Evolutionary conservation across 2,888 invertebrate species (phyloP).

Genomic region (Oxycera nigricornis): DNA sequence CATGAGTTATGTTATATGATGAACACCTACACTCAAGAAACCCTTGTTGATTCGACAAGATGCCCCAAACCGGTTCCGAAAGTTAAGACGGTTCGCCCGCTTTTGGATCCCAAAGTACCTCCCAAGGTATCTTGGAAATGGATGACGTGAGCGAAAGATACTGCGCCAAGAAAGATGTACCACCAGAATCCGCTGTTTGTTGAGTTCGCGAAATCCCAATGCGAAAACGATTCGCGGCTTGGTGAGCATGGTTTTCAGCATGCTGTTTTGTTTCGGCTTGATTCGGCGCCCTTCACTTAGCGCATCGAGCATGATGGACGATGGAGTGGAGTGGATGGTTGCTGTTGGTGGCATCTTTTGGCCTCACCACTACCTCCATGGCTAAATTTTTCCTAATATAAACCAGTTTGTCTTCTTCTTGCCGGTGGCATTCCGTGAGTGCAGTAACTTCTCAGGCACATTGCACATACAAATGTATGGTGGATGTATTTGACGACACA

Average conservation of each 20-base stretch:
- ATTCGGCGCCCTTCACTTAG: background rate
- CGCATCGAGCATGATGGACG: background rate
- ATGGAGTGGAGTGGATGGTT: background rate
- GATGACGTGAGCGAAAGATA: background rate
- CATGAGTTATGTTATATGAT: background rate
- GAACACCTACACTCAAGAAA: background rate
- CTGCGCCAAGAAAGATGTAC: background rate
- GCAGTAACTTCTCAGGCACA: background rate
- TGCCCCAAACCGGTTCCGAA: constrained; percentile 1
- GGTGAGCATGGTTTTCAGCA: background rate
- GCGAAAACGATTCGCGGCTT: background rate
- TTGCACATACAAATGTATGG: background rate
- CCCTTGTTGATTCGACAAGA: background rate
- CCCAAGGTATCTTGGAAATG: background rate
- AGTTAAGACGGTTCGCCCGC: background rate
- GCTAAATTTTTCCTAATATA: constrained; percentile 1
- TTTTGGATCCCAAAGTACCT: background rate
- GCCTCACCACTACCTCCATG: background rate
- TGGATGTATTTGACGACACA: background rate
- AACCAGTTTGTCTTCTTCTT: constrained; percentile 16
- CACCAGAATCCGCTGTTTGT: background rate
- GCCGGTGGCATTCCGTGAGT: background rate
- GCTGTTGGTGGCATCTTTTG: background rate
- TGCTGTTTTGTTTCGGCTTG: background rate
- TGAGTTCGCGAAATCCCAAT: background rate